These are phyloP conservation scores for Montipora foliosa DNA, from an alignment of 64 coral and sea anemone genomes.

Conservation along the genomic window DNA sequence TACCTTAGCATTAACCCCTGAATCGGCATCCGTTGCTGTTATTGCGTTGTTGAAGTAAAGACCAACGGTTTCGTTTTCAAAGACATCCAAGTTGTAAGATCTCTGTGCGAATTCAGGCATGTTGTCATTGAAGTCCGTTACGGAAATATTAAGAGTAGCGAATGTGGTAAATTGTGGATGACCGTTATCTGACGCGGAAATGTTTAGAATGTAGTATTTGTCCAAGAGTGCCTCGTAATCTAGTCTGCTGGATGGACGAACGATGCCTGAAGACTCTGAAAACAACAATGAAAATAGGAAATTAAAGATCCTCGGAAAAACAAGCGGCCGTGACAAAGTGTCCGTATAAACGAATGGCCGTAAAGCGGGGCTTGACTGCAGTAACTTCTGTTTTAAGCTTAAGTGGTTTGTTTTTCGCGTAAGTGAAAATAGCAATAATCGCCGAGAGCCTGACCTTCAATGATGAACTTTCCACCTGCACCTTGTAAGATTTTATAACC, in stretches of 20 bases:
- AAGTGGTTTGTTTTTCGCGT: too few species aligned
- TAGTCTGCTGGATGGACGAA: slow-evolving; percentile 85
- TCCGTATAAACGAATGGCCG: too few species aligned
- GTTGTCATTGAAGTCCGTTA: slow-evolving; percentile 97
- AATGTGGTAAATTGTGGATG: slow-evolving; percentile 60
- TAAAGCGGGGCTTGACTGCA: too few species aligned
- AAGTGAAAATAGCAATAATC: not conserved
- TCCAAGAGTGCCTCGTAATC: slow-evolving; percentile 85
- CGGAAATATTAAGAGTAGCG: slow-evolving; percentile 67
- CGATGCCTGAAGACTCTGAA: slow-evolving; percentile 85
- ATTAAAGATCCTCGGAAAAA: not conserved
- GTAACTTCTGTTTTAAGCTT: too few species aligned
- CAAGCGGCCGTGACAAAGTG: not conserved
- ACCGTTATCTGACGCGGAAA: slow-evolving; percentile 83
- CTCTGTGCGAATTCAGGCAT: slow-evolving; percentile 75
- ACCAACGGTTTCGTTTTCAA: slow-evolving; percentile 58
- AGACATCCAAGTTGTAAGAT: slow-evolving; percentile 57
- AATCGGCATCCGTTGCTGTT: slow-evolving; percentile 72
- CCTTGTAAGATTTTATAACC: slow-evolving; percentile 72
- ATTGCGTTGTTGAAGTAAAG: slow-evolving; percentile 41
- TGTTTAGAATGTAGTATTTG: slow-evolving; percentile 87
- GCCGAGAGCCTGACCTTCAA: slow-evolving; percentile 72
- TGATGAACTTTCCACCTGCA: slow-evolving; percentile 81
- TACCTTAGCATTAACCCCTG: slow-evolving; percentile 74
- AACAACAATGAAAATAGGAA: not conserved